These are phyloP conservation scores for Myathropa florea DNA, from an alignment of 2,888 invertebrate species.

Conservation along the genomic window DNA sequence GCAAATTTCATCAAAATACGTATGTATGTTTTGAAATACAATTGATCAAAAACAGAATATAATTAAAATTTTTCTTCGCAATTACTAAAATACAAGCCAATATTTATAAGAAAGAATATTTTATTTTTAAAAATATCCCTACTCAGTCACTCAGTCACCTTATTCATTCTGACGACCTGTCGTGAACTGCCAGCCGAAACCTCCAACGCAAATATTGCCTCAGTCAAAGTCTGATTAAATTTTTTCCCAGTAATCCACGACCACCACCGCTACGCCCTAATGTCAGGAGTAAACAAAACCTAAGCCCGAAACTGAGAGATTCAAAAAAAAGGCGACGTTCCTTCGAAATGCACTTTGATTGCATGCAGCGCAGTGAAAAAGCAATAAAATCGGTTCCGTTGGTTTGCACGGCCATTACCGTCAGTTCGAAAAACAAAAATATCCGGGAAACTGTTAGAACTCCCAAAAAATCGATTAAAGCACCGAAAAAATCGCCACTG, in stretches of 20 bases:
- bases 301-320: constrained; percentile 16
- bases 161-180: not conserved
- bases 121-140: too few species aligned
- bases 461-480: constrained; percentile 56
- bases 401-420: constrained; percentile 55
- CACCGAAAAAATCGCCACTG: constrained; percentile 43
- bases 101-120: too few species aligned
- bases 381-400: constrained; percentile 53
- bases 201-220: not conserved
- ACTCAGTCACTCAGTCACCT: too few species aligned
- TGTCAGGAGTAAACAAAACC: constrained; percentile 1
- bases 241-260: not conserved
- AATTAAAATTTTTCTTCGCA: too few species aligned
- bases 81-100: too few species aligned
- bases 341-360: constrained; percentile 46
- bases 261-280: not conserved
- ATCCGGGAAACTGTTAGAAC: constrained; percentile 9
- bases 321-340: not conserved
- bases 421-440: not conserved
- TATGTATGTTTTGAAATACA: too few species aligned
- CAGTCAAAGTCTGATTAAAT: not conserved
- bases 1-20: too few species aligned
- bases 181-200: not conserved
- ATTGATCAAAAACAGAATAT: too few species aligned
- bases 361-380: constrained; percentile 24